A percentile compares a stretch with the other conserved stretches of the same genome.
These are phyloP conservation scores for Vulpes vulpes DNA, from an alignment of 2,113 vertebrate genomes.

Conservation along the genomic window DNA sequence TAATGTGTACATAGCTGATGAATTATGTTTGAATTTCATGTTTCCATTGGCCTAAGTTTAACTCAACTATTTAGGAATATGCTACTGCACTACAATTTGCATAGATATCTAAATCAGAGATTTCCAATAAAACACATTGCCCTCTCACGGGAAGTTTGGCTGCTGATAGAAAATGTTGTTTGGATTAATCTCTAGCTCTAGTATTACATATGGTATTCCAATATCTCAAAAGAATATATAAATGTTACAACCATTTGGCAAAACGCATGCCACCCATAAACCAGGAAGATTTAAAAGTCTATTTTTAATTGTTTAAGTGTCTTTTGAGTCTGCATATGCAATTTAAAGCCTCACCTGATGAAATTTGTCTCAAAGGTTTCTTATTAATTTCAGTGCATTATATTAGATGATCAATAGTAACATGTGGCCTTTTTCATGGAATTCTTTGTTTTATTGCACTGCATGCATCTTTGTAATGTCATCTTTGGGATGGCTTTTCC, in stretches of 20 bases:
- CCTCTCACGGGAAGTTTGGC: background rate
- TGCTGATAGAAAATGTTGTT: background rate
- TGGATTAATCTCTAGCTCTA: background rate
- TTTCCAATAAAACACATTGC: background rate
- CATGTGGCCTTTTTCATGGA: background rate
- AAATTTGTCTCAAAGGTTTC: background rate
- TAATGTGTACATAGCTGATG: background rate
- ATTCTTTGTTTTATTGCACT: slow-evolving; percentile 2
- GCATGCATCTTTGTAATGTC: background rate
- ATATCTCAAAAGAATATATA: background rate
- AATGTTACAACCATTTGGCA: background rate
- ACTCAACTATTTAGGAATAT: background rate
- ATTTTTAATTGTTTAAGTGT: background rate
- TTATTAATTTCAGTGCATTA: background rate
- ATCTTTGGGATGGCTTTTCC: background rate
- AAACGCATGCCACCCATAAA: background rate
- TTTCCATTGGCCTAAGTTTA: background rate
- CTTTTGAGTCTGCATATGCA: background rate
- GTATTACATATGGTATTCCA: background rate
- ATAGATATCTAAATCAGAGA: background rate
- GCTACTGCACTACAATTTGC: background rate
- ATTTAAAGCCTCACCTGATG: background rate
- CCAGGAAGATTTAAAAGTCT: background rate
- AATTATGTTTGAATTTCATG: background rate
- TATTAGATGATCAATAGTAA: background rate